phyloP scores from a whole-genome alignment of 2,797 vertebrate species.

The Rhadinocentrus ornatus region DNA sequence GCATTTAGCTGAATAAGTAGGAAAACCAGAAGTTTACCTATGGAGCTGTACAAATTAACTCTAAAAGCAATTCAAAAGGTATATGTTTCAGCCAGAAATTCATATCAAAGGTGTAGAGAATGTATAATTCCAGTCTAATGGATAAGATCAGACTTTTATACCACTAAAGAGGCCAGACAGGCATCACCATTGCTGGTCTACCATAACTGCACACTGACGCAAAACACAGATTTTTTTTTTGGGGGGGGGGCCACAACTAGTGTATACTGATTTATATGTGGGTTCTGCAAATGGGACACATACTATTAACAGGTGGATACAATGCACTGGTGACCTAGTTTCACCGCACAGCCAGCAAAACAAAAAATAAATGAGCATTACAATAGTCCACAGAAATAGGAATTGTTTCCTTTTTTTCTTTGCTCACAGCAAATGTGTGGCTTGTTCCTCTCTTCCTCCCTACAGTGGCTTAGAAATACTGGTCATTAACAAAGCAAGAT shows the following conservation, averaged over 20 bases:
- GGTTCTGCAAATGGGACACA: constrained; percentile 24
- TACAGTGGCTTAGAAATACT: constrained; percentile 1
- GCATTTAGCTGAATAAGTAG: neutral
- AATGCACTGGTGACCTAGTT: constrained; percentile 32
- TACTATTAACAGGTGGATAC: constrained; percentile 28
- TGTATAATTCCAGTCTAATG: neutral
- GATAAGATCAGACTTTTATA: neutral
- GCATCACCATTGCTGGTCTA: constrained; percentile 9
- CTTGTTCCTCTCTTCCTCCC: neutral
- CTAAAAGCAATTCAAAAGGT: neutral
- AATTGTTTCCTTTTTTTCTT: constrained; percentile 9
- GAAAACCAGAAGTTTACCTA: neutral
- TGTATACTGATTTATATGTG: constrained; percentile 32
- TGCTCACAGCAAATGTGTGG: neutral
- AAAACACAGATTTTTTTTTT: constrained; percentile 22
- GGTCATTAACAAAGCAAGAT: neutral
- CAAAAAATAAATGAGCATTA: constrained; percentile 21
- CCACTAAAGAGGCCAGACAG: constrained; percentile 1
- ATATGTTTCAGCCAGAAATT: neutral
- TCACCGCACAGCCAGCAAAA: constrained; percentile 10
- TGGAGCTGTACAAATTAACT: neutral
- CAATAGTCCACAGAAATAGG: constrained; percentile 15
- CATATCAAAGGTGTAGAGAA: neutral
- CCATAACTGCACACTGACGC: constrained; percentile 12
- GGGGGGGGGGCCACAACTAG: constrained; percentile 15